phyloP scores from a whole-genome alignment of 2,888 invertebrate species.

The Leuctra nigra region DNA sequence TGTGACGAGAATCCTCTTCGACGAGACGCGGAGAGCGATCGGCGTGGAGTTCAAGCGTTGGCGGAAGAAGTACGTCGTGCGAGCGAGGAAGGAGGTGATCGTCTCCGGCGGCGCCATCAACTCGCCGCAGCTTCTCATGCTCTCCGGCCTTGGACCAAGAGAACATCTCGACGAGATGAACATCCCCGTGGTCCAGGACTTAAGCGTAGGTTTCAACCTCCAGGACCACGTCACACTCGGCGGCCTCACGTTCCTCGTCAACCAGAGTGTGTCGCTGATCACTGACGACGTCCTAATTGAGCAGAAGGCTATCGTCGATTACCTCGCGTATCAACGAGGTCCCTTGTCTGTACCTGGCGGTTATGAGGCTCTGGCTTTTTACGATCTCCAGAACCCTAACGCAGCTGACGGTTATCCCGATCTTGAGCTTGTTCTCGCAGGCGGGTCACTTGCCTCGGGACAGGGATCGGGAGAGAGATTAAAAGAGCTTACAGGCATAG shows the following conservation, averaged over 20 bases:
- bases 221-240: constrained; percentile 64
- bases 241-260: constrained; percentile 52
- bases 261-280: constrained; percentile 27
- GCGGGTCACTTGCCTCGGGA: constrained; percentile 46
- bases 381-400: constrained; percentile 52
- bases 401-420: constrained; percentile 54
- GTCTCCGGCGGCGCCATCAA: constrained; percentile 69
- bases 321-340: constrained; percentile 47
- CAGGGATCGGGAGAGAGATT: too few species aligned
- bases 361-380: constrained; percentile 58
- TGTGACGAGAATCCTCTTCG: constrained; percentile 67
- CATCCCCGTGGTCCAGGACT: constrained; percentile 41
- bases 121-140: constrained; percentile 69
- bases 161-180: constrained; percentile 48
- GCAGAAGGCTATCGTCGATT: constrained; percentile 40
- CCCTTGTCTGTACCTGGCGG: constrained; percentile 59
- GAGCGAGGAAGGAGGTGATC: constrained; percentile 64
- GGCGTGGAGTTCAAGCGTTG: constrained; percentile 51
- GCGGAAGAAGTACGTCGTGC: constrained; percentile 42
- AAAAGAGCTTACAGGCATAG: constrained; percentile 43
- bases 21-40: constrained; percentile 58
- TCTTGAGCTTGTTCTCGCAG: constrained; percentile 55
- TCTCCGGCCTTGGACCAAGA: constrained; percentile 68
- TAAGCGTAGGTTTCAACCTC: constrained; percentile 59
- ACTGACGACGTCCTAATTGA: constrained; percentile 37